These are phyloP conservation scores for Scaptomyza caliginosa DNA, from an alignment of 2,888 invertebrate genomes.

Conservation along the genomic window DNA sequence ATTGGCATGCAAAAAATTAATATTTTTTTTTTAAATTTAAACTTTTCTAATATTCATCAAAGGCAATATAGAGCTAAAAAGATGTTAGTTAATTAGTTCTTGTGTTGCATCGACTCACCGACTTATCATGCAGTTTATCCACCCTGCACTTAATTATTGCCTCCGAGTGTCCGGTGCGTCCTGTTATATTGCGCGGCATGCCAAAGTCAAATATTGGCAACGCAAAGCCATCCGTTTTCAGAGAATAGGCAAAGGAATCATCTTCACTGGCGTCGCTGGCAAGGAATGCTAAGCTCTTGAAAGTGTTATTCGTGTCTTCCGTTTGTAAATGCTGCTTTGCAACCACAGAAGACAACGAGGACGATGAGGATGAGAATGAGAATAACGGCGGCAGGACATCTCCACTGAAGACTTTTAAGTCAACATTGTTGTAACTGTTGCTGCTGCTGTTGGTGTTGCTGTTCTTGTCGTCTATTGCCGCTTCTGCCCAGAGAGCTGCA, in stretches of 20 bases:
- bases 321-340: conserved; percentile 50
- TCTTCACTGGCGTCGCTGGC: conserved; percentile 29
- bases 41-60: too few species aligned
- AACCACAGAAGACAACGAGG: conserved; percentile 30
- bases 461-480: conserved; percentile 25
- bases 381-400: conserved; percentile 36
- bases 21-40: too few species aligned
- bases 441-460: conserved; percentile 17
- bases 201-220: conserved; percentile 91
- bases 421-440: conserved; percentile 23
- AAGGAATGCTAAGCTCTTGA: conserved; percentile 78
- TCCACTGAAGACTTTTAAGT: conserved; percentile 35
- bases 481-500: conserved; percentile 55
- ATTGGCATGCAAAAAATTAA: too few species aligned
- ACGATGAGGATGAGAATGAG: conserved; percentile 6
- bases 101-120: conserved; percentile 85
- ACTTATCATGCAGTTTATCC: conserved; percentile 93
- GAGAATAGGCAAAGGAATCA: conserved; percentile 42
- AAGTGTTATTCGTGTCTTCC: conserved; percentile 76
- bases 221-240: conserved; percentile 44
- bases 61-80: too few species aligned
- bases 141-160: conserved; percentile 95
- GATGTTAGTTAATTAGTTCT: neutral
- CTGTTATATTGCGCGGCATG: conserved; percentile 93
- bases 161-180: conserved; percentile 91